phyloP scores from a whole-genome alignment of 2,888 invertebrate species.

The Sminthurides aquaticus region DNA sequence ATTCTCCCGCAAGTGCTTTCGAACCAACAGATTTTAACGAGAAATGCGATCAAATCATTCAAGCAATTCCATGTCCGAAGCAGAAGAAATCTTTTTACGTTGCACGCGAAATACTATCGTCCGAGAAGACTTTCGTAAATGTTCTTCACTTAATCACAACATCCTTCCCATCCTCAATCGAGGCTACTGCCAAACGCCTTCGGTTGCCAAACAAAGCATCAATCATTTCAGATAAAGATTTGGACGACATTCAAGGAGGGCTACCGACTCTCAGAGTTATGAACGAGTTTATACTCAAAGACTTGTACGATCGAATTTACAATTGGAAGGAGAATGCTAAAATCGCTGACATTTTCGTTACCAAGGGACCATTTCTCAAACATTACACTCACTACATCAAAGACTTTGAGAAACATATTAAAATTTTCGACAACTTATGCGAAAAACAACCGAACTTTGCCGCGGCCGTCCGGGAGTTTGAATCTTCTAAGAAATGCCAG shows the following conservation, averaged over 20 bases:
- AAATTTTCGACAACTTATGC: conserved; percentile 51
- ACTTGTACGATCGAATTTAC: conserved; percentile 50
- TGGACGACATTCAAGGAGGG: conserved; percentile 51
- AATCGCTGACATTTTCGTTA: conserved; percentile 54
- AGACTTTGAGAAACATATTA: conserved; percentile 52
- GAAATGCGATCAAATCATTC: conserved; percentile 29
- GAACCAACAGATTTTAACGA: conserved; percentile 1
- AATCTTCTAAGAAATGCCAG: conserved; percentile 48
- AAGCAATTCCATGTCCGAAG: conserved; percentile 33
- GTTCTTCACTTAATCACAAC: conserved; percentile 52
- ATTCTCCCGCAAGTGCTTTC: neutral
- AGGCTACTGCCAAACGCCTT: conserved; percentile 44
- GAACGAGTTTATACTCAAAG: conserved; percentile 52
- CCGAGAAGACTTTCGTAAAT: conserved; percentile 54
- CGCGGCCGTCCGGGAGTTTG: conserved; percentile 47
- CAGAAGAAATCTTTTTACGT: conserved; percentile 50
- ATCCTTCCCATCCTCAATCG: conserved; percentile 50
- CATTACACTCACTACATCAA: conserved; percentile 54
- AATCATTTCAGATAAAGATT: conserved; percentile 49
- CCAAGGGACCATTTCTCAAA: conserved; percentile 55
- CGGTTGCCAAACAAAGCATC: conserved; percentile 43
- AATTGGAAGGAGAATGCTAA: conserved; percentile 49
- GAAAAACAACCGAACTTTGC: conserved; percentile 51
- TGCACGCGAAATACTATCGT: conserved; percentile 53
- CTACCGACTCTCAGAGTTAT: conserved; percentile 52